Evolutionary conservation across 2,888 invertebrate species (phyloP).

Genomic region (Mimachlamys varia): DNA sequence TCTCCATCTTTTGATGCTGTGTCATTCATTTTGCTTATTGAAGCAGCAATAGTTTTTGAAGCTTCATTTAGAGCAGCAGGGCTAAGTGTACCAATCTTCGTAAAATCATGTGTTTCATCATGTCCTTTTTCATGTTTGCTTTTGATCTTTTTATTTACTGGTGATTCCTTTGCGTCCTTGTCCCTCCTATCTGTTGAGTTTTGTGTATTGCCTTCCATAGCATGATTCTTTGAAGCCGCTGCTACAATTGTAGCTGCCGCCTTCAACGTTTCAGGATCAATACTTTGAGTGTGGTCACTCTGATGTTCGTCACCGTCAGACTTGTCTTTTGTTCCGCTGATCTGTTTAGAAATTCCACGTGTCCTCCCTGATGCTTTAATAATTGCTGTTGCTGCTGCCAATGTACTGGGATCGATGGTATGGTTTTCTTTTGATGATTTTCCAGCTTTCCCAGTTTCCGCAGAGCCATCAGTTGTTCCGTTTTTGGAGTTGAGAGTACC

Average conservation of each 20-base stretch:
- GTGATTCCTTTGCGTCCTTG: background rate
- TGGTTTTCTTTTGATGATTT: background rate
- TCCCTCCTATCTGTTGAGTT: background rate
- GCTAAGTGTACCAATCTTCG: background rate
- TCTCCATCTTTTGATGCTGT: background rate
- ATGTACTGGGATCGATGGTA: background rate
- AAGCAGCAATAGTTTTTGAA: background rate
- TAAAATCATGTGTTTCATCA: background rate
- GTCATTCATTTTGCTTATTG: background rate
- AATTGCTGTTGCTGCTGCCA: constrained; percentile 9
- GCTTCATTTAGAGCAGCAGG: background rate
- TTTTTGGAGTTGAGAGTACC: background rate
- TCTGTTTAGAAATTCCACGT: background rate
- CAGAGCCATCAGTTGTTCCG: background rate
- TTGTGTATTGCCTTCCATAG: background rate
- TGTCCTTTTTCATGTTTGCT: background rate
- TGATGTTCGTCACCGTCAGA: background rate
- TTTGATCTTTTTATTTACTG: background rate
- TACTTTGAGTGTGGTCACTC: background rate
- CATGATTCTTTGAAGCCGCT: background rate
- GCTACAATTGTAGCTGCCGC: background rate
- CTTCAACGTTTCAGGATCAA: background rate
- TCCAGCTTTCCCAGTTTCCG: background rate
- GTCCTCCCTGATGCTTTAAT: background rate
- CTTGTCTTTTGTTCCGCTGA: background rate